Evolutionary conservation across 2,797 vertebrate genomes (phyloP).

Genomic region (Gobionotothen gibberifrons): DNA sequence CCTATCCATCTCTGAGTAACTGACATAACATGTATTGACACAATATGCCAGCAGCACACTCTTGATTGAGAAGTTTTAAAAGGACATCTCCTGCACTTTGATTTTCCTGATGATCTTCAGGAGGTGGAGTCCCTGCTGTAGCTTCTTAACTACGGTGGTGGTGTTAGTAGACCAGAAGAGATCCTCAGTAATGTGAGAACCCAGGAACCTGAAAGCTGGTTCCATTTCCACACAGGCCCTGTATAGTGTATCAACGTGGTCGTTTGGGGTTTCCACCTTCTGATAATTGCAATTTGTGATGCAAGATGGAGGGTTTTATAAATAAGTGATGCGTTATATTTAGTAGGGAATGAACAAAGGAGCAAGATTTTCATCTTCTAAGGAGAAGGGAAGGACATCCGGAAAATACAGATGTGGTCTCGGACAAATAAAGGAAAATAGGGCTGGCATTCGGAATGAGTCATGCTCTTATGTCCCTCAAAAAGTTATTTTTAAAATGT

Average conservation of each 20-base stretch:
- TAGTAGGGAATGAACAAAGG: background rate
- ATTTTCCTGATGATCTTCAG: background rate
- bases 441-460: background rate
- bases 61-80: background rate
- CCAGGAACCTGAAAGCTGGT: no score
- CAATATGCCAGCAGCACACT: background rate
- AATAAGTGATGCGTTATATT: background rate
- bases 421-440: background rate
- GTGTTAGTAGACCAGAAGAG: no score
- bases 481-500: background rate
- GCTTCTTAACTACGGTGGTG: no score
- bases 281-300: conserved; percentile 8
- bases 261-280: conserved; percentile 4
- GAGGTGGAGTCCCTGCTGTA: background rate
- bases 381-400: background rate
- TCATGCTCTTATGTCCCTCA: background rate
- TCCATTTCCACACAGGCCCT: no score
- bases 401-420: conserved; percentile 3
- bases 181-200: no score
- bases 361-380: background rate
- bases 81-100: background rate
- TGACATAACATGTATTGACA: background rate
- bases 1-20: background rate
- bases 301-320: background rate
- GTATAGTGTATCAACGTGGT: background rate